Evolutionary conservation across 2,888 invertebrate species (phyloP).

Genomic region (Diaperis boleti): DNA sequence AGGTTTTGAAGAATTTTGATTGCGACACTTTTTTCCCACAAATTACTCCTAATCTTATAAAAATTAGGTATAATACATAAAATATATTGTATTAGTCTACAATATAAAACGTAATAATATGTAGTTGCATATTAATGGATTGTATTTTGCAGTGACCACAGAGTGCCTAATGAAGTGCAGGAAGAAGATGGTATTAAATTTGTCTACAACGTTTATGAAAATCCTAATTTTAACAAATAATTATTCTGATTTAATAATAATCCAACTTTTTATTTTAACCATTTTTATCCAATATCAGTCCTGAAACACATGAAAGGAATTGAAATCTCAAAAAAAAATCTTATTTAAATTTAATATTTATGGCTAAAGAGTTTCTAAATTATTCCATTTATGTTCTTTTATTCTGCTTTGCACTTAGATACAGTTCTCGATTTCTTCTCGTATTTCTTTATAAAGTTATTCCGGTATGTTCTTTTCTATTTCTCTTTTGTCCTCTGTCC

Average conservation of each 20-base stretch:
- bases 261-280: slow-evolving; percentile 8
- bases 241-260: background rate
- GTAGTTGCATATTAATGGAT: slow-evolving; percentile 40
- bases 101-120: no score
- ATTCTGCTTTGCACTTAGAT: no score
- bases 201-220: slow-evolving; percentile 80
- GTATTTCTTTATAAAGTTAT: no score
- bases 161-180: slow-evolving; percentile 77
- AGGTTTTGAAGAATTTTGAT: slow-evolving; percentile 78
- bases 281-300: no score
- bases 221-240: slow-evolving; percentile 50
- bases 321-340: no score
- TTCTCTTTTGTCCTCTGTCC: no score
- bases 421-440: no score
- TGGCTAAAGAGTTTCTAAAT: no score
- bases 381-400: no score
- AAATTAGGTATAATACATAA: slow-evolving; percentile 64
- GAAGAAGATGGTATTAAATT: slow-evolving; percentile 82
- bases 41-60: slow-evolving; percentile 71
- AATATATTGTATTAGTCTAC: slow-evolving; percentile 38
- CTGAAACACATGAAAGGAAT: no score
- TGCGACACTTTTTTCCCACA: slow-evolving; percentile 90
- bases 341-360: no score
- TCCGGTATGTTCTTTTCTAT: no score
- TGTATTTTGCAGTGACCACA: slow-evolving; percentile 66